Percentiles rank a stretch among this genome's conserved stretches.
Evolutionary conservation across 1,140 invertebrate genomes (phyloP).

Genomic region (Aricia agestis): DNA sequence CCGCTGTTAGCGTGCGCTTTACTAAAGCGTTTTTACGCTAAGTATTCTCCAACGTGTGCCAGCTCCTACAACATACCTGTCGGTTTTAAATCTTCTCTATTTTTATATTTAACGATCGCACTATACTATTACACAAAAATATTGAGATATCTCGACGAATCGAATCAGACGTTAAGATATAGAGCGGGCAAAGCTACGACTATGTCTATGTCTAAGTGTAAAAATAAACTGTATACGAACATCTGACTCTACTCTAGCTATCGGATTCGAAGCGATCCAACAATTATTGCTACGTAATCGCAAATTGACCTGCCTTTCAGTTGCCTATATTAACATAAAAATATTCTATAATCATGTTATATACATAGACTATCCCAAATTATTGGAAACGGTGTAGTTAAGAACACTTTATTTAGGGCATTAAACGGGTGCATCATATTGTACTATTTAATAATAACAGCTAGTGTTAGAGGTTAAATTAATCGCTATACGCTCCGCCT

Average conservation of each 20-base stretch:
- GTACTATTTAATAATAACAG: not conserved
- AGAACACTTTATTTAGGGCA: not conserved
- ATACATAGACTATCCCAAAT: not conserved
- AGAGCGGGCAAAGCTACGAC: constrained; percentile 6
- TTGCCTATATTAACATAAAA: not conserved
- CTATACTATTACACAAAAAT: constrained; percentile 5
- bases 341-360: not conserved
- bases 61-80: not conserved
- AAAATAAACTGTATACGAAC: constrained; percentile 11
- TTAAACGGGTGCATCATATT: not conserved
- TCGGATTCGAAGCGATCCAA: not conserved
- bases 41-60: not conserved
- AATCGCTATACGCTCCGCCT: not conserved
- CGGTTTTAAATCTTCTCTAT: not conserved
- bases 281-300: not conserved
- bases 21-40: not conserved
- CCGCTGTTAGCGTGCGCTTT: not conserved
- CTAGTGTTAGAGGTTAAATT: not conserved
- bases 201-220: constrained; percentile 14
- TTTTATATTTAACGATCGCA: constrained; percentile 18
- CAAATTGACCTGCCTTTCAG: not conserved
- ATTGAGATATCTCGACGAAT: not conserved
- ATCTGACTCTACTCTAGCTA: not conserved
- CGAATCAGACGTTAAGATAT: not conserved
- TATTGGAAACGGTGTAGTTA: not conserved